Conservation (phyloP, 2,888 invertebrate genomes). For the Deilephila elpenor region DNA sequence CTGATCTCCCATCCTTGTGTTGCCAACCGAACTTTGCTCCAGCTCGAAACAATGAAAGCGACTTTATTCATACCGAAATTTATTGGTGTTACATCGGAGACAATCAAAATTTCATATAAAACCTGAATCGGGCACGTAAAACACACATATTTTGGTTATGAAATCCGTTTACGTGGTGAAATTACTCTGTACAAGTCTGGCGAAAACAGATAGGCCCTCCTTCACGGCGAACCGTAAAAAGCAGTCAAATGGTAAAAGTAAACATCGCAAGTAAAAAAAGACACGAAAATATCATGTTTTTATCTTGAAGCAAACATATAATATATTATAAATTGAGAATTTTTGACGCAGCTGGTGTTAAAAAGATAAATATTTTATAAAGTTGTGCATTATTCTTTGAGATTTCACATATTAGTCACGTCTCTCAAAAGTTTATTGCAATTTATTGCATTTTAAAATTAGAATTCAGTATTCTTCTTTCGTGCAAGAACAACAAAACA, state of each 20-base stretch:
- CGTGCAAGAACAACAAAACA: too few relatives aligned
- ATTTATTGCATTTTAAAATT: too few relatives aligned
- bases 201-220: constrained; percentile 22
- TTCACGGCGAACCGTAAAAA: constrained; percentile 10
- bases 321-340: background rate
- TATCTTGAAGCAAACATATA: constrained; percentile 8
- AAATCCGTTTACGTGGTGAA: constrained; percentile 11
- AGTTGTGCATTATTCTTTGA: too few relatives aligned
- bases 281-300: constrained; percentile 16
- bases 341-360: too few relatives aligned
- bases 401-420: too few relatives aligned
- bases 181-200: constrained; percentile 18
- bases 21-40: background rate
- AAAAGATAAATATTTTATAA: too few relatives aligned
- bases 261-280: constrained; percentile 7
- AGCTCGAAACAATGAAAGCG: background rate
- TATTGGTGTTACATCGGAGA: background rate
- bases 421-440: too few relatives aligned
- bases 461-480: too few relatives aligned
- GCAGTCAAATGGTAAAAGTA: constrained; percentile 14
- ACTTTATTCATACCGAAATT: background rate
- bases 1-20: background rate
- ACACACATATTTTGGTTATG: constrained; percentile 10
- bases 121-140: constrained; percentile 20
- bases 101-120: constrained; percentile 12